Percentiles rank a stretch among this genome's conserved stretches.
phyloP scores from a whole-genome alignment of 2,888 invertebrate genomes.

The Drosophila greeni region DNA sequence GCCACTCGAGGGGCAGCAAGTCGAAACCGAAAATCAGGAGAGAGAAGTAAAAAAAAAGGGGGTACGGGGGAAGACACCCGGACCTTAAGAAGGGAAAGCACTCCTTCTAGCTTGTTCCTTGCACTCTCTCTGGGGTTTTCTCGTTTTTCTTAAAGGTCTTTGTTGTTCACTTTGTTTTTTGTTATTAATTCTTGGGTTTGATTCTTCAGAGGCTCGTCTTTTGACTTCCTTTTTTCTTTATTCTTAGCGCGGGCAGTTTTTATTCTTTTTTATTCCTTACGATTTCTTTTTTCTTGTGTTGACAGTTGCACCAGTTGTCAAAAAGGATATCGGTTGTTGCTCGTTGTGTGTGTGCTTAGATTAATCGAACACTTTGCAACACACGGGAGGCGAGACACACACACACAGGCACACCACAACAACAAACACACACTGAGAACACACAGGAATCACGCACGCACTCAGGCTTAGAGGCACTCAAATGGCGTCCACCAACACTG shows the following conservation, averaged over 20 bases:
- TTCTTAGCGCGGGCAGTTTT: not conserved
- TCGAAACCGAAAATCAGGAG: slow-evolving; percentile 18
- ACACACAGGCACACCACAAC: no score
- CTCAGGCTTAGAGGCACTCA: slow-evolving; percentile 25
- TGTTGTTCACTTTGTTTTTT: not conserved
- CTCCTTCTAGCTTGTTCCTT: slow-evolving; percentile 1
- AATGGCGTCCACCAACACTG: slow-evolving; percentile 29
- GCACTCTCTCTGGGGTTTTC: not conserved
- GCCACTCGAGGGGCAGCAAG: slow-evolving; percentile 26
- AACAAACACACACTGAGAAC: not conserved
- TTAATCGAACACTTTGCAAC: slow-evolving; percentile 32
- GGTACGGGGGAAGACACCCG: not conserved
- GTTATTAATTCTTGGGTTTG: not conserved
- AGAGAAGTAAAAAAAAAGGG: not conserved
- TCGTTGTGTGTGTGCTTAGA: slow-evolving; percentile 5
- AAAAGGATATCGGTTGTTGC: slow-evolving; percentile 1
- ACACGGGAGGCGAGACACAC: slow-evolving; percentile 12
- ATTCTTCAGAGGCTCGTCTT: not conserved
- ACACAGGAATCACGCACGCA: slow-evolving; percentile 17
- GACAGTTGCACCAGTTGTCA: slow-evolving; percentile 8
- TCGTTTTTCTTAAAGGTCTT: slow-evolving; percentile 9
- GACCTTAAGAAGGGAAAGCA: not conserved
- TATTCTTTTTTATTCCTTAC: no score
- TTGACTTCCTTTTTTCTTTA: not conserved
- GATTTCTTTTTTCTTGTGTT: not conserved